phyloP scores from a whole-genome alignment of 2,797 vertebrate species.

The Oreonectes daqikongensis region DNA sequence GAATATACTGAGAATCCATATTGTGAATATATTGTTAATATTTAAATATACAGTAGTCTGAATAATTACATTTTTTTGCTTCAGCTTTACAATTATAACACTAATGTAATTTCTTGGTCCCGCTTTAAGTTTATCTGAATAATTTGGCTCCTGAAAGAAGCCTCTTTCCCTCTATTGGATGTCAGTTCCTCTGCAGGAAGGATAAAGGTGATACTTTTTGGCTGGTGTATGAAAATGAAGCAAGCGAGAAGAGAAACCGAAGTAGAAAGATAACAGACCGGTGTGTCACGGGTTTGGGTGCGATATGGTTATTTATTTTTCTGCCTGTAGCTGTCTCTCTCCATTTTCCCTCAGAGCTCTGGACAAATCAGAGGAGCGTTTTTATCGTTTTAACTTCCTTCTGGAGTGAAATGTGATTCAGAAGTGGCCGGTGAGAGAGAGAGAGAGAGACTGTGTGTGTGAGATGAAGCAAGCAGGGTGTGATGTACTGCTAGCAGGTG shows the following conservation, averaged over 20 bases:
- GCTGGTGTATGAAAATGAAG: slow-evolving; percentile 9
- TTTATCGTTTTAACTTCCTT: slow-evolving; percentile 24
- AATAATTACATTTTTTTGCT: background rate
- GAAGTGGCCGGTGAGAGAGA: slow-evolving; percentile 13
- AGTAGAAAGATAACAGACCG: slow-evolving; percentile 42
- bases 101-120: too few relatives aligned
- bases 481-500: slow-evolving; percentile 49
- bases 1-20: too few relatives aligned
- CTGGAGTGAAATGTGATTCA: slow-evolving; percentile 37
- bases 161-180: slow-evolving; percentile 20
- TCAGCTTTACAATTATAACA: background rate
- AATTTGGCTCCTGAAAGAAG: background rate
- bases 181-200: slow-evolving; percentile 16
- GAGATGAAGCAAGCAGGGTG: slow-evolving; percentile 40
- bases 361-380: slow-evolving; percentile 38
- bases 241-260: slow-evolving; percentile 26
- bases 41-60: background rate
- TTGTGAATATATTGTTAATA: background rate
- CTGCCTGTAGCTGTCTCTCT: slow-evolving; percentile 23
- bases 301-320: slow-evolving; percentile 46
- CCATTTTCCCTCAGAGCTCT: slow-evolving; percentile 20
- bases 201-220: slow-evolving; percentile 20
- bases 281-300: slow-evolving; percentile 36
- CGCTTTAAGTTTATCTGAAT: too few relatives aligned
- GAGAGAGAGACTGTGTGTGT: slow-evolving; percentile 11